phyloP scores from a whole-genome alignment of 1,140 invertebrate genomes.

The Augochlora pura region DNA sequence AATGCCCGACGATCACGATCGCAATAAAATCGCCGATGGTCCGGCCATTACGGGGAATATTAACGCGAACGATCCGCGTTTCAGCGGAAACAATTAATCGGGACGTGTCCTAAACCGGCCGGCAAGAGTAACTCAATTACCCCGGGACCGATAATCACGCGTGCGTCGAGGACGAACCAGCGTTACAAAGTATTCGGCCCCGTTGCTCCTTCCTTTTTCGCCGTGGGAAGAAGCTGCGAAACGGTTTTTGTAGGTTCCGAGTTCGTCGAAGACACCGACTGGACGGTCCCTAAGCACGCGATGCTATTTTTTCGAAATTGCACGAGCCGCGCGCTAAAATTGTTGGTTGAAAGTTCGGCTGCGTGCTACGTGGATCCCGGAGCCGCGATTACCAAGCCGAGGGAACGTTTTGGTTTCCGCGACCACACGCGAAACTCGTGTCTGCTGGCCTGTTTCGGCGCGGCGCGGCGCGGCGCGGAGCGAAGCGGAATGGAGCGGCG shows the following conservation, averaged over 20 bases:
- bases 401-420: background rate
- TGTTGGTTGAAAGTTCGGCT: background rate
- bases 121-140: conserved; percentile 15
- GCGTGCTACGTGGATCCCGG: background rate
- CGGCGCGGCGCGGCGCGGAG: too few relatives aligned
- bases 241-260: background rate
- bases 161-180: background rate
- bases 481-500: too few relatives aligned
- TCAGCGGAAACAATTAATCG: conserved; percentile 15
- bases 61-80: background rate
- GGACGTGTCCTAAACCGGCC: background rate
- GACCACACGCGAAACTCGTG: conserved; percentile 14
- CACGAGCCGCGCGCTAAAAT: background rate
- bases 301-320: conserved; percentile 10
- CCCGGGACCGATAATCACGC: conserved; percentile 7
- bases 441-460: background rate
- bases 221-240: too few relatives aligned
- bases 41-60: background rate
- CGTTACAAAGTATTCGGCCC: background rate
- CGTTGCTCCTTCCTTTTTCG: too few relatives aligned
- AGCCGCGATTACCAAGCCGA: background rate
- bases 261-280: background rate
- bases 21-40: background rate
- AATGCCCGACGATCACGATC: too few relatives aligned
- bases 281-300: conserved; percentile 2